Evolutionary conservation across 1,140 invertebrate species (phyloP), one percentile per base, ranked within the genome.

Genomic region (Bombus confusus): DNA sequence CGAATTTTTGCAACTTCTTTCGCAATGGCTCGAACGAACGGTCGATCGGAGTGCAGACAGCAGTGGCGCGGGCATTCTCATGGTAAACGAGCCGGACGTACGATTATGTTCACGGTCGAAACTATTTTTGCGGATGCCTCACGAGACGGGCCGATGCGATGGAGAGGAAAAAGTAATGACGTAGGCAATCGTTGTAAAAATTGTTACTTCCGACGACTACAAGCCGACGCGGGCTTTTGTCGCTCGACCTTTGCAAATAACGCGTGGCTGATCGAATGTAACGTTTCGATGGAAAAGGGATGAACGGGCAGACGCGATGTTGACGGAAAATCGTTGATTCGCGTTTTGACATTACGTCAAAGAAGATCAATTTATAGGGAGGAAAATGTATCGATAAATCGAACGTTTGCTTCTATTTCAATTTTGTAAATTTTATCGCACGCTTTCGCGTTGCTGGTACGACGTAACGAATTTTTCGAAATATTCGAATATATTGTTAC

Each of bases 61-160:
- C 82, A 41, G 41, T 2, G 47, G 25, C 43, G 71, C 43, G 39
- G 31, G 12, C 34, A 80, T 85, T 71, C 75, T 80, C 83, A n/a
- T 80, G 76, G 41, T 72, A 64, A 85, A 73, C 76, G 39, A 72
- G 62, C 83, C 83, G 77, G 83, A 81, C 71, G 77, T 37, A 47
- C 83, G 83, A 85, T 85, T 85, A 85, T 64, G 69, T 47, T 85
- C 83, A 85, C 76, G 83, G 85, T 28, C 86, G 75, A 87, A 80
- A 87, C 76, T 87, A 87, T 87, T 87, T 87, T 87, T 74, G 86
- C 82, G 75, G 76, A 84, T 84, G 86, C 75, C 71, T 79, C 73
- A 52, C 80, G 85, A 86, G 80, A 66, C 73, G 64, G 47, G 12
- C 39, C 43, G 68, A 9, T 18, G 76, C 37, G 25, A 9, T 1